Percentiles rank a stretch among this genome's conserved stretches.
phyloP scores from a whole-genome alignment of 2,113 vertebrate genomes.

The Phasianus colchicus region DNA sequence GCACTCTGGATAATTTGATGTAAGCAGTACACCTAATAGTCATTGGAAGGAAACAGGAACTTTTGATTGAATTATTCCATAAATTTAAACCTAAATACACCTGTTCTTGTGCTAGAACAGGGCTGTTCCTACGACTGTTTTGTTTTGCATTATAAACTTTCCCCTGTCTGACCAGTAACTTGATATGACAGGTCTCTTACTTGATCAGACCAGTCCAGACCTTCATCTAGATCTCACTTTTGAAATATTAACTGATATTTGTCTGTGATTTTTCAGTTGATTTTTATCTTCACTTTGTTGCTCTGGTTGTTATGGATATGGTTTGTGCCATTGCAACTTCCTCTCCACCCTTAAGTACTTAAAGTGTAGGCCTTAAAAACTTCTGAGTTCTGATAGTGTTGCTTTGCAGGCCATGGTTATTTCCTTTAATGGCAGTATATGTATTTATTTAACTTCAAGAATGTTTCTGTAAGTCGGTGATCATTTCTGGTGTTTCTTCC shows the following conservation, averaged over 20 bases:
- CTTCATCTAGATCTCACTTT: background rate
- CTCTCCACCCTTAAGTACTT: background rate
- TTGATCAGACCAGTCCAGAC: background rate
- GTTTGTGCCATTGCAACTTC: background rate
- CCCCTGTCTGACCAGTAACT: background rate
- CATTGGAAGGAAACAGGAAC: background rate
- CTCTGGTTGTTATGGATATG: background rate
- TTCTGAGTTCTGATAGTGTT: background rate
- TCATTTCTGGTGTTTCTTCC: background rate
- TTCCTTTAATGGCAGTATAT: background rate
- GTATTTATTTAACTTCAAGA: background rate
- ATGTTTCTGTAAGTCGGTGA: background rate
- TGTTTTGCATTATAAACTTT: background rate
- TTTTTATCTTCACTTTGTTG: background rate
- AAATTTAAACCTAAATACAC: too few species aligned
- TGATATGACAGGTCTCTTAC: background rate
- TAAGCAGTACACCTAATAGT: background rate
- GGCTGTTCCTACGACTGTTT: background rate
- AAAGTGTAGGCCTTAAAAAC: background rate
- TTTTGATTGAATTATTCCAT: too few species aligned
- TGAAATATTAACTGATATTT: background rate
- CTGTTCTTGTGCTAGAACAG: background rate
- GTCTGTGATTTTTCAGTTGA: background rate
- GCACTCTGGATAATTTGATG: fast-evolving
- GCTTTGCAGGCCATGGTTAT: background rate